Evolutionary conservation across 1,140 invertebrate species (phyloP).

Genomic region (Odontomachus brunneus): DNA sequence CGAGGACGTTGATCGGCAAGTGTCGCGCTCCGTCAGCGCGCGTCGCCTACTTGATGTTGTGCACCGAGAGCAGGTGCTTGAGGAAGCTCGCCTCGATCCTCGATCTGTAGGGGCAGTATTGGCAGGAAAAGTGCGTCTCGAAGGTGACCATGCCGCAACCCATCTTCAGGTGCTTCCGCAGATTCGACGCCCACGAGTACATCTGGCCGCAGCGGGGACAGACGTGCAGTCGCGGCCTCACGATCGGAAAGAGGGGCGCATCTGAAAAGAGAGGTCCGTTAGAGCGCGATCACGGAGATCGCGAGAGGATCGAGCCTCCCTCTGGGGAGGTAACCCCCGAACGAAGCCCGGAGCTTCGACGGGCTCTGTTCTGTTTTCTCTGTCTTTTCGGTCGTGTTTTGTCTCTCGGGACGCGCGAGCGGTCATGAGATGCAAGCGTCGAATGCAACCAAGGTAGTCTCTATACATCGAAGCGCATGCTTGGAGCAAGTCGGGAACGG

Average conservation of each 20-base stretch:
- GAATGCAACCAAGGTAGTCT: conserved; percentile 53
- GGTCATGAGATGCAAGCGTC: conserved; percentile 31
- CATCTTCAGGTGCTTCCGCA: conserved; percentile 84
- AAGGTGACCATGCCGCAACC: conserved; percentile 83
- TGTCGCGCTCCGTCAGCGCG: conserved; percentile 12
- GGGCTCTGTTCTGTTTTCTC: conserved; percentile 7
- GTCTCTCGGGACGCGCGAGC: not conserved
- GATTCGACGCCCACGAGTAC: conserved; percentile 86
- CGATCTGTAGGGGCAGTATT: conserved; percentile 86
- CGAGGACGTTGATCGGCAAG: conserved; percentile 12
- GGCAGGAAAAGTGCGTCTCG: conserved; percentile 86
- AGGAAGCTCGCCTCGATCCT: conserved; percentile 84
- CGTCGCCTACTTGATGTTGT: conserved; percentile 83
- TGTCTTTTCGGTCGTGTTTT: not conserved
- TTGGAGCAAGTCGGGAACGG: conserved; percentile 60
- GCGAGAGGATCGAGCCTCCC: conserved; percentile 11
- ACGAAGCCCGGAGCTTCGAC: not conserved
- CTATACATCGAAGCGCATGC: conserved; percentile 81
- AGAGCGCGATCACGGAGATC: conserved; percentile 24
- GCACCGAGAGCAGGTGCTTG: conserved; percentile 83
- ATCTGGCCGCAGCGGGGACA: conserved; percentile 85
- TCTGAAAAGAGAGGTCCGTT: conserved; percentile 81
- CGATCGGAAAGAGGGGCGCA: conserved; percentile 82
- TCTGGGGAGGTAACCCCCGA: no score
- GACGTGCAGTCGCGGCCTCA: conserved; percentile 82